Evolutionary conservation across 2,113 vertebrate species (phyloP), one percentile per base, ranked within the genome.

Genomic region (Vulpes ferrilata): DNA sequence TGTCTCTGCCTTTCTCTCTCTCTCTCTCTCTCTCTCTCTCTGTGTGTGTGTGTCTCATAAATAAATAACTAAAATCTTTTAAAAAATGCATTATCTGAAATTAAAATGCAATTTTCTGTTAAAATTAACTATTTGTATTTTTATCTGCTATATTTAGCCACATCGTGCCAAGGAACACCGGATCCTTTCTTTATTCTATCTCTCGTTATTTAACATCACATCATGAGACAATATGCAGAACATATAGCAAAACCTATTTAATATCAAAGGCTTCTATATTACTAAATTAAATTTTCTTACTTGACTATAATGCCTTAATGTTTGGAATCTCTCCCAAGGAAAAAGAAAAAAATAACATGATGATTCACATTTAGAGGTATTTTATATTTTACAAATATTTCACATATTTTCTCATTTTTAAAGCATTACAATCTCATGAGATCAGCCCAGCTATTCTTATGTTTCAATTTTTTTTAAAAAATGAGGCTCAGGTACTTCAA

Each of bases 371-470:
- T 90, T 95, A 93, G 27, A 30, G 80, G 23, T 3, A 94, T 93
- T 90, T 93, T 82, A 79, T 57, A 93, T 89, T 80, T 92, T 90
- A 92, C 5, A 95, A 80, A 79, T 82, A 97, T 93, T 92, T 89
- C 7, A 43, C n/a, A 76, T 71, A 92, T 27, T 74, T 22, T 92
- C 3, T 67, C 22, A 93, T 95, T 80, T 87, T 71, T 84, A 62
- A 65, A 12, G 51, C 64, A 85, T n/a, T 55, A 25, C 1, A 94
- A 38, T 90, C 65, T 59, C 65, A 94, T 48, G 51, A 95, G 32
- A 32, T 82, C 15, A 64, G 20, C 51, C 57, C 64, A 92, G 53
- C 64, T 81, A 88, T n/a, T 78, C 35, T 15, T 81, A 5, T 23
- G 38, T 78, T 95, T 79, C 60, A 88, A 76, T 38, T 53, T 82